Conservation (phyloP, 2,113 vertebrate genomes). For the Osmerus eperlanus region DNA sequence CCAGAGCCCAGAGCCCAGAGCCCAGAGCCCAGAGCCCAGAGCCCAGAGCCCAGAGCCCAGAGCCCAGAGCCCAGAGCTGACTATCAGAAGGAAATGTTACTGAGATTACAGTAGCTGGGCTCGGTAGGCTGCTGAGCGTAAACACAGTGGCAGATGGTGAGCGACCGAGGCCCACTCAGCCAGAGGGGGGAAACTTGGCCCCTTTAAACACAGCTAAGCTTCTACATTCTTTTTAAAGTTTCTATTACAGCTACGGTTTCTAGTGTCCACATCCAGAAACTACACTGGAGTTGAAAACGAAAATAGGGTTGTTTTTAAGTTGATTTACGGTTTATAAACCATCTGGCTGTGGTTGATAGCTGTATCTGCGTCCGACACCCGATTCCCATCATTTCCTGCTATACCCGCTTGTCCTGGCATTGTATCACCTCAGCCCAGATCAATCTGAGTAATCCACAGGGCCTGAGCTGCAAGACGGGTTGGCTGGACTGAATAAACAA, state of each 20-base stretch:
- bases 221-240: slow-evolving; percentile 45
- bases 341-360: slow-evolving; percentile 5
- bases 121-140: slow-evolving; percentile 65
- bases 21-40: too few relatives aligned
- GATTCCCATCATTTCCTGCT: not conserved
- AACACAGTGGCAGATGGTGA: slow-evolving; percentile 79
- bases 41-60: too few relatives aligned
- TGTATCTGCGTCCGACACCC: not conserved
- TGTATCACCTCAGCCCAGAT: not conserved
- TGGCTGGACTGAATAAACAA: slow-evolving; percentile 3
- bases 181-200: slow-evolving; percentile 69
- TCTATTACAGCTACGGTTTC: slow-evolving; percentile 22
- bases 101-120: slow-evolving; percentile 71
- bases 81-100: slow-evolving; percentile 76
- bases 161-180: slow-evolving; percentile 63
- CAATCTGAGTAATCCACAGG: slow-evolving; percentile 1
- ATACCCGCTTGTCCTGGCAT: not conserved
- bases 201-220: slow-evolving; percentile 37
- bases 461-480: not conserved
- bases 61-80: slow-evolving; percentile 21
- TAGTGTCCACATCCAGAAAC: slow-evolving; percentile 33
- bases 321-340: slow-evolving; percentile 1
- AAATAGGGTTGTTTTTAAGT: not conserved
- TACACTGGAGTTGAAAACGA: slow-evolving; percentile 20
- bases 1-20: too few relatives aligned